Percentiles rank a stretch among this genome's conserved stretches.
Evolutionary conservation across 2,888 invertebrate genomes (phyloP).

Genomic region (Onthophagus sagittarius): DNA sequence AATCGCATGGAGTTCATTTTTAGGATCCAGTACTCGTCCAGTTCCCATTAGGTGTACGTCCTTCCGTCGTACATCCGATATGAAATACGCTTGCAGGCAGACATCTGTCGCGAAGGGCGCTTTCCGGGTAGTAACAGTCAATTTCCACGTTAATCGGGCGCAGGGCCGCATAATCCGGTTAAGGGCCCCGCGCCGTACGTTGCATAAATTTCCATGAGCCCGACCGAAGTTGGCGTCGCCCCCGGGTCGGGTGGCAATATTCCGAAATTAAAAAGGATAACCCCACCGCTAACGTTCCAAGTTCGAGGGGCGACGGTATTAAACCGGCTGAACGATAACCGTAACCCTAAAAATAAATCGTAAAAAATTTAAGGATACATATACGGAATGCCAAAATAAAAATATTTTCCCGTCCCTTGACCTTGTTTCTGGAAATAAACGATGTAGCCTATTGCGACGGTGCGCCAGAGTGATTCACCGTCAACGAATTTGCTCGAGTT

Average conservation of each 20-base stretch:
- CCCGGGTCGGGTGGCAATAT: not conserved
- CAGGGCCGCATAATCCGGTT: slow-evolving; percentile 41
- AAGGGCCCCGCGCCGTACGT: slow-evolving; percentile 16
- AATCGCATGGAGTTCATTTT: not conserved
- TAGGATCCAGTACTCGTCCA: not conserved
- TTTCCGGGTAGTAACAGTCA: slow-evolving; percentile 42
- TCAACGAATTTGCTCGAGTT: not conserved
- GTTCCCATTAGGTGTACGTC: not conserved
- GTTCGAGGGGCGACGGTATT: not conserved
- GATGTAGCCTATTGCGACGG: not conserved
- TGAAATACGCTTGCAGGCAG: slow-evolving; percentile 28
- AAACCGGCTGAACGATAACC: not conserved
- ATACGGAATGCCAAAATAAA: not conserved
- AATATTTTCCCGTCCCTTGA: not conserved
- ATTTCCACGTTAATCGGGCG: slow-evolving; percentile 42
- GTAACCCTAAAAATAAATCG: not conserved
- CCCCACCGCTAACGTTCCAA: not conserved
- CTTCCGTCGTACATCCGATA: not conserved
- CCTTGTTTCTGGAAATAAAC: not conserved
- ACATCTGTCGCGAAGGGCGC: slow-evolving; percentile 36
- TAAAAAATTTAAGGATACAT: not conserved
- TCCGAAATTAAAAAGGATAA: not conserved
- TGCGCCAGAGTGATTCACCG: not conserved
- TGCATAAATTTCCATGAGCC: not conserved
- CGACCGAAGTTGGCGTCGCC: not conserved